phyloP scores from a whole-genome alignment of 2,113 vertebrate genomes.

The Tauraco erythrolophus region DNA sequence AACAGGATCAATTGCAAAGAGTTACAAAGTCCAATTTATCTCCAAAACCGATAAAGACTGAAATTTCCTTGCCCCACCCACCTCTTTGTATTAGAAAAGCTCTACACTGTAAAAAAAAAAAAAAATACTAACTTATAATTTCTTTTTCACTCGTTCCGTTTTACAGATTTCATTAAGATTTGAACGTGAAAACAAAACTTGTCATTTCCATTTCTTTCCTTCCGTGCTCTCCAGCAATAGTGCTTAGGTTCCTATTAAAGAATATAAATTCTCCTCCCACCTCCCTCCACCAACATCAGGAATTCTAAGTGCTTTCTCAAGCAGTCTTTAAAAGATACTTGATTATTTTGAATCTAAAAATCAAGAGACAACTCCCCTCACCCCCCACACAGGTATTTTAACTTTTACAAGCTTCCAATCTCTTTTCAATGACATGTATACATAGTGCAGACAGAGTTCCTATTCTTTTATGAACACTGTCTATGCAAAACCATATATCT shows the following conservation, averaged over 20 bases:
- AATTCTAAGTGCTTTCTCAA: not conserved
- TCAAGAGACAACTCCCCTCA: not conserved
- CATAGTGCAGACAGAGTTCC: not conserved
- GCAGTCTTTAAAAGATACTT: not conserved
- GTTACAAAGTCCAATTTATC: slow-evolving; percentile 3
- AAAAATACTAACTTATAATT: not conserved
- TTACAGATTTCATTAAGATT: not conserved
- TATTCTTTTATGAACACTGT: not conserved
- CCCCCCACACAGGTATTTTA: not conserved
- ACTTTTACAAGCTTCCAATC: not conserved
- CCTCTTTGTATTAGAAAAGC: not conserved
- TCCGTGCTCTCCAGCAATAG: not conserved
- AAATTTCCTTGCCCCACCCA: not conserved
- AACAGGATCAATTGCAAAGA: slow-evolving; percentile 49
- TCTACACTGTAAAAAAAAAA: not conserved
- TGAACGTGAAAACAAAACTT: slow-evolving; percentile 3
- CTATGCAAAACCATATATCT: not conserved
- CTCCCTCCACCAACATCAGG: not conserved
- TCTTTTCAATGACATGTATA: not conserved
- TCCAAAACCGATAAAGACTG: not conserved
- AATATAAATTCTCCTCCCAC: not conserved
- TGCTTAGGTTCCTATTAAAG: not conserved
- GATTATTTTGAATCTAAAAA: not conserved
- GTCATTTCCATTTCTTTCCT: slow-evolving; percentile 26
- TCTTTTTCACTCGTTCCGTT: slow-evolving; percentile 22